Percentiles rank a stretch among this genome's conserved stretches.
Conservation (phyloP, 2,113 vertebrate genomes). For the Rhinogobius similis region DNA sequence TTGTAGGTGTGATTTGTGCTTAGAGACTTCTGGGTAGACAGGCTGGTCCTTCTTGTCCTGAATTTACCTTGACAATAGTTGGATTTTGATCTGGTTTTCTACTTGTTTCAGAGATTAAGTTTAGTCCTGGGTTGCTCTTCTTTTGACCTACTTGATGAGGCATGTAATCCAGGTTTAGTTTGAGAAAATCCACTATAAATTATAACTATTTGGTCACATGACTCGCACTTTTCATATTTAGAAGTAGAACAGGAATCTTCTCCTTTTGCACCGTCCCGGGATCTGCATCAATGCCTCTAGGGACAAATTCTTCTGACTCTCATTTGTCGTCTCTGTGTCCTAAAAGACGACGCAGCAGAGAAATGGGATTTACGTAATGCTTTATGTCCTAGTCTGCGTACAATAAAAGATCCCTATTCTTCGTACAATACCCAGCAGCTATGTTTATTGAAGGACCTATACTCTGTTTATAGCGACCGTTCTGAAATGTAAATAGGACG, state of each 20-base stretch:
- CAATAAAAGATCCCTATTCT: background rate
- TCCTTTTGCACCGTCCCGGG: background rate
- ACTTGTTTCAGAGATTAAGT: too few relatives aligned
- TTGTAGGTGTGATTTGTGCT: conserved; percentile 22
- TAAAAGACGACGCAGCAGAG: conserved; percentile 42
- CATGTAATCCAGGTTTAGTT: background rate
- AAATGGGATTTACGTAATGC: conserved; percentile 53
- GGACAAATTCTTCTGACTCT: conserved; percentile 20
- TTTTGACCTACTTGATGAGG: too few relatives aligned
- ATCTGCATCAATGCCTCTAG: background rate
- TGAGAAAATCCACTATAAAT: background rate
- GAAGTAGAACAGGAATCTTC: background rate
- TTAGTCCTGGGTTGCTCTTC: too few relatives aligned
- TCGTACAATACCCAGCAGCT: conserved; percentile 3
- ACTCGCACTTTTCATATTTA: background rate
- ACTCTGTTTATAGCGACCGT: conserved; percentile 60
- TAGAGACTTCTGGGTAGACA: conserved; percentile 20
- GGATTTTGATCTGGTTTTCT: too few relatives aligned
- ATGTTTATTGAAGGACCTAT: conserved; percentile 30
- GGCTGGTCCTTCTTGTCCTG: conserved; percentile 64
- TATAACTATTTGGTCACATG: background rate
- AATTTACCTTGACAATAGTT: background rate
- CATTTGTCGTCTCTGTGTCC: conserved; percentile 42
- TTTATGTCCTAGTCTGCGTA: conserved; percentile 35
- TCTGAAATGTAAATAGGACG: conserved; percentile 71